Evolutionary conservation across 2,888 invertebrate species (phyloP).

Genomic region (Spialia ferax): DNA sequence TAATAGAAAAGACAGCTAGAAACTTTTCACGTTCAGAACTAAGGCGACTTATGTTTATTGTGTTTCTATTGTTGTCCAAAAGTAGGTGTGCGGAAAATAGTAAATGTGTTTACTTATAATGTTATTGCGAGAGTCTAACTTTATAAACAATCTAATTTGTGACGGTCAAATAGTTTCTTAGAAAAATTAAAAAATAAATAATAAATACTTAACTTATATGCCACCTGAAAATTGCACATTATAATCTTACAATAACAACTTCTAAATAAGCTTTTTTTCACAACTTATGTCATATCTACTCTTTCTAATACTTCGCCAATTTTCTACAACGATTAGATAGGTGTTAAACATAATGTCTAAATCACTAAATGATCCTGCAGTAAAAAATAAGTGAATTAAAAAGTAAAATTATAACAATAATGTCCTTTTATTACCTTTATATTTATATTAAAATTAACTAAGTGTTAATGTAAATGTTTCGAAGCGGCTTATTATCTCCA

Average conservation of each 20-base stretch:
- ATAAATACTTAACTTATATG: no score
- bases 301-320: no score
- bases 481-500: conserved; percentile 38
- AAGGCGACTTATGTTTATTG: conserved; percentile 2
- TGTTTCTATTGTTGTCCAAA: conserved; percentile 7
- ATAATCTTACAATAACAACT: no score
- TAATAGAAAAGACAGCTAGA: background rate
- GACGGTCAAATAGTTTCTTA: no score
- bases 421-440: background rate
- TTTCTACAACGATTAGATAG: no score
- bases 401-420: background rate
- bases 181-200: no score
- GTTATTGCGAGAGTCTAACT: background rate
- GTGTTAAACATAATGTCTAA: no score
- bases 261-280: no score
- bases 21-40: conserved; percentile 4
- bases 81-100: background rate
- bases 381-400: no score
- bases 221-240: no score
- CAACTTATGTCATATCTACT: no score
- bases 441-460: background rate
- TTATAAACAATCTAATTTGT: background rate
- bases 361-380: no score
- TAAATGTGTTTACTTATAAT: conserved; percentile 12
- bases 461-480: conserved; percentile 2